phyloP scores from a whole-genome alignment of 1,140 invertebrate species.

The Latrodectus geometricus region DNA sequence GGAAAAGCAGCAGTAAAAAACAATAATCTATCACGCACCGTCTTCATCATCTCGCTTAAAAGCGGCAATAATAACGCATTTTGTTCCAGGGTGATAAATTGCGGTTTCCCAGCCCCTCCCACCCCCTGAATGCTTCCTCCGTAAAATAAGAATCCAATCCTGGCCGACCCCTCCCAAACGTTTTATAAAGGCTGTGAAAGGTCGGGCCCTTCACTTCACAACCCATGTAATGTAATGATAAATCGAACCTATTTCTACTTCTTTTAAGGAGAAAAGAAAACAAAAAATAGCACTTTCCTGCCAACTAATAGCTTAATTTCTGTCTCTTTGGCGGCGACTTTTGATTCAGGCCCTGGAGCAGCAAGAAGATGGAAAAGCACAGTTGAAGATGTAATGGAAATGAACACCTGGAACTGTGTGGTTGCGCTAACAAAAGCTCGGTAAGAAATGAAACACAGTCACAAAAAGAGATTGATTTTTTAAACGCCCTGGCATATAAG shows the following conservation, averaged over 20 bases:
- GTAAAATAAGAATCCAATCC: no score
- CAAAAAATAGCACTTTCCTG: constrained; percentile 19
- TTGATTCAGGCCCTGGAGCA: constrained; percentile 6
- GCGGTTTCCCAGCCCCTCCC: background rate
- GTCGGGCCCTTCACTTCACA: constrained; percentile 10
- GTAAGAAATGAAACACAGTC: constrained; percentile 9
- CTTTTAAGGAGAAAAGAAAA: background rate
- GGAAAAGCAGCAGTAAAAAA: background rate
- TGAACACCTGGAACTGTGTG: constrained; percentile 20
- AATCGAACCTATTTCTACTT: constrained; percentile 19
- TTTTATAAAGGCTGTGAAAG: constrained; percentile 22
- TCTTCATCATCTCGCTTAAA: constrained; percentile 34
- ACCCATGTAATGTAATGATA: constrained; percentile 25
- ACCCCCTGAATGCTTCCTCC: no score
- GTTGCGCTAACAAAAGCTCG: constrained; percentile 9
- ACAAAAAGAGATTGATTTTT: constrained; percentile 33
- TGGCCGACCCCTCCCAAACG: constrained; percentile 19
- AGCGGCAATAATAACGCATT: constrained; percentile 40
- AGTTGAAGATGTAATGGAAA: constrained; percentile 24
- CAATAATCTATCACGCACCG: background rate
- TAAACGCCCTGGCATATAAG: constrained; percentile 3
- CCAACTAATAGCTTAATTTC: constrained; percentile 45
- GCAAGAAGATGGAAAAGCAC: background rate
- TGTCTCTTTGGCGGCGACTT: constrained; percentile 24
- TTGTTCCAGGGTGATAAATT: constrained; percentile 33